Conservation (phyloP, 2,888 invertebrate genomes). For the Malacosoma neustria region DNA sequence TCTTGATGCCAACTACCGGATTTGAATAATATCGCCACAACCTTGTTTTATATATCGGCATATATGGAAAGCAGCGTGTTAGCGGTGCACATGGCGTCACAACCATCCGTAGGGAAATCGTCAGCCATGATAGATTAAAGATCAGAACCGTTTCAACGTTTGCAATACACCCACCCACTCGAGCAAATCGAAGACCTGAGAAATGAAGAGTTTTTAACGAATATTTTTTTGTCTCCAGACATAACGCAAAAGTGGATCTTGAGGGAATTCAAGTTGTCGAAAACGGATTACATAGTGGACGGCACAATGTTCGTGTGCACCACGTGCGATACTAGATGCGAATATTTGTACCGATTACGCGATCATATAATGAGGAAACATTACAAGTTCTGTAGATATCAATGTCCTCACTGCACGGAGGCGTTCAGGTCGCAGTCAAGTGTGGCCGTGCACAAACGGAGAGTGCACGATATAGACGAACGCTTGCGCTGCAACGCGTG, state of each 20-base stretch:
- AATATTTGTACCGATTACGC: neutral
- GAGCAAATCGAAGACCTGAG: too few species aligned
- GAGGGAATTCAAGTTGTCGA: neutral
- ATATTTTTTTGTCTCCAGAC: neutral
- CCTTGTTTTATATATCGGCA: too few species aligned
- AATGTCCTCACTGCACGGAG: neutral
- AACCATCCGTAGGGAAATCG: too few species aligned
- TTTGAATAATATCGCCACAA: too few species aligned
- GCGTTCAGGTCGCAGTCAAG: neutral
- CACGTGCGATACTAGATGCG: neutral
- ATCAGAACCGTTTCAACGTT: too few species aligned
- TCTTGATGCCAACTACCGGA: too few species aligned
- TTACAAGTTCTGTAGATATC: neutral
- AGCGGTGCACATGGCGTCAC: too few species aligned
- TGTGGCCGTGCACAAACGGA: neutral
- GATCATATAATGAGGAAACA: neutral
- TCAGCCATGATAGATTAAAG: too few species aligned
- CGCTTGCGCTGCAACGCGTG: slow-evolving; percentile 6
- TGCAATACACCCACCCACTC: too few species aligned
- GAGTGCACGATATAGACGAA: neutral
- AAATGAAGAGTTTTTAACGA: too few species aligned
- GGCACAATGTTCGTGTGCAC: neutral
- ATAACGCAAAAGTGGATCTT: neutral
- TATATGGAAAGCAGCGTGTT: too few species aligned
- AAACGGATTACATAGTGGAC: neutral